phyloP scores from a whole-genome alignment of 2,888 invertebrate genomes.

The Napeogenes sylphis region DNA sequence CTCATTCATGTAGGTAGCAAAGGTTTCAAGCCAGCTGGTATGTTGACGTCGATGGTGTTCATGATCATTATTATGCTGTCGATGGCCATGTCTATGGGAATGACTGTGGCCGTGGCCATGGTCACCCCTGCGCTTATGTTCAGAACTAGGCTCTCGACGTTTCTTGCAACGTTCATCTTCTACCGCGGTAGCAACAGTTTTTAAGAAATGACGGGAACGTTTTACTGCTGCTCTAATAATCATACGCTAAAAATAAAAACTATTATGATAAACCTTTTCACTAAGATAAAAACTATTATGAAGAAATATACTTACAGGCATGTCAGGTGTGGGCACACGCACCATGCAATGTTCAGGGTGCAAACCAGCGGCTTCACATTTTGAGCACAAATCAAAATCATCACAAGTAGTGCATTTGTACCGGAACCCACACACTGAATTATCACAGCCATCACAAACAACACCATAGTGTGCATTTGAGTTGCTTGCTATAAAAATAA shows the following conservation, averaged over 20 bases:
- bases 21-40: slow-evolving; percentile 68
- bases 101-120: slow-evolving; percentile 29
- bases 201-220: slow-evolving; percentile 60
- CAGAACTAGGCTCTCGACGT: slow-evolving; percentile 43
- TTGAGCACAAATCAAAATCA: slow-evolving; percentile 89
- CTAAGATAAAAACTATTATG: not conserved
- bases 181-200: slow-evolving; percentile 41
- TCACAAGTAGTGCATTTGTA: slow-evolving; percentile 90
- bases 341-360: slow-evolving; percentile 90
- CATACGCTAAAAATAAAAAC: slow-evolving; percentile 42
- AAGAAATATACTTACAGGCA: slow-evolving; percentile 53
- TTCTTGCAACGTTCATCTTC: slow-evolving; percentile 49
- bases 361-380: slow-evolving; percentile 81
- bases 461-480: slow-evolving; percentile 74
- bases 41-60: slow-evolving; percentile 43
- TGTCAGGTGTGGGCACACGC: slow-evolving; percentile 76
- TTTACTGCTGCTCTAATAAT: slow-evolving; percentile 59
- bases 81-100: slow-evolving; percentile 34
- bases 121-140: slow-evolving; percentile 40
- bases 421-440: slow-evolving; percentile 83
- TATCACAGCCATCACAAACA: slow-evolving; percentile 85
- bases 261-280: not conserved
- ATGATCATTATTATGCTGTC: slow-evolving; percentile 36
- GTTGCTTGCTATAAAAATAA: slow-evolving; percentile 19
- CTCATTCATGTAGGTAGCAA: slow-evolving; percentile 72